These are phyloP conservation scores for Perdita meconis DNA, from an alignment of 2,888 invertebrate species.

Conservation along the genomic window DNA sequence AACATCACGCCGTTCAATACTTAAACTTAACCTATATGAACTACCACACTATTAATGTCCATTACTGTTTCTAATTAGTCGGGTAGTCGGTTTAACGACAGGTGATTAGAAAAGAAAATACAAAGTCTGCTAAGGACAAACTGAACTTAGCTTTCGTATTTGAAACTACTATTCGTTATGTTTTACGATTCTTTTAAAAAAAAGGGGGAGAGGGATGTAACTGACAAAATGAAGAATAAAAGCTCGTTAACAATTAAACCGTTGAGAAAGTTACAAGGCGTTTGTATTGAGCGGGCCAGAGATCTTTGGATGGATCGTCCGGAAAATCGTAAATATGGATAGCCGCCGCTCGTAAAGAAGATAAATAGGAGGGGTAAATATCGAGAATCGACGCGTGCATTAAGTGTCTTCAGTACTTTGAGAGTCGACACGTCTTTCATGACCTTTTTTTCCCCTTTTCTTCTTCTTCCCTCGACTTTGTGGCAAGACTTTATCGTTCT, in stretches of 20 bases:
- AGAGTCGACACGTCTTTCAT: constrained; percentile 24
- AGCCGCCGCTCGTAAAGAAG: constrained; percentile 64
- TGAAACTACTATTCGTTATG: constrained; percentile 11
- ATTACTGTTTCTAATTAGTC: too few relatives aligned
- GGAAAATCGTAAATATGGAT: constrained; percentile 67
- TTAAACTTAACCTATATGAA: too few relatives aligned
- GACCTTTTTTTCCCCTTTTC: constrained; percentile 20
- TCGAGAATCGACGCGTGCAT: constrained; percentile 66
- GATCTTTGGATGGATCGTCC: constrained; percentile 50
- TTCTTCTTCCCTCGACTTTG: constrained; percentile 31
- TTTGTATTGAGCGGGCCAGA: constrained; percentile 14
- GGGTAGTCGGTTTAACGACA: too few relatives aligned
- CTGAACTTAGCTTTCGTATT: constrained; percentile 8
- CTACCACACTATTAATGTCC: too few relatives aligned
- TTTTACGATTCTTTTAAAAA: constrained; percentile 21
- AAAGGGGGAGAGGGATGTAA: not conserved
- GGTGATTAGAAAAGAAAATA: too few relatives aligned
- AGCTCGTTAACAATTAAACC: constrained; percentile 54
- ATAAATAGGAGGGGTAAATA: constrained; percentile 61
- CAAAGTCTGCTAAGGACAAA: not conserved
- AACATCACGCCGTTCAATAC: too few relatives aligned
- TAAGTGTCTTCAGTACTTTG: constrained; percentile 37
- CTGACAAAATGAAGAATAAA: not conserved
- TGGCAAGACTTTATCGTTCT: constrained; percentile 66
- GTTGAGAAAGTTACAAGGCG: constrained; percentile 45